These are phyloP conservation scores for Poeciliopsis paucimaculata DNA, from an alignment of 2,797 vertebrate species.

Conservation along the genomic window DNA sequence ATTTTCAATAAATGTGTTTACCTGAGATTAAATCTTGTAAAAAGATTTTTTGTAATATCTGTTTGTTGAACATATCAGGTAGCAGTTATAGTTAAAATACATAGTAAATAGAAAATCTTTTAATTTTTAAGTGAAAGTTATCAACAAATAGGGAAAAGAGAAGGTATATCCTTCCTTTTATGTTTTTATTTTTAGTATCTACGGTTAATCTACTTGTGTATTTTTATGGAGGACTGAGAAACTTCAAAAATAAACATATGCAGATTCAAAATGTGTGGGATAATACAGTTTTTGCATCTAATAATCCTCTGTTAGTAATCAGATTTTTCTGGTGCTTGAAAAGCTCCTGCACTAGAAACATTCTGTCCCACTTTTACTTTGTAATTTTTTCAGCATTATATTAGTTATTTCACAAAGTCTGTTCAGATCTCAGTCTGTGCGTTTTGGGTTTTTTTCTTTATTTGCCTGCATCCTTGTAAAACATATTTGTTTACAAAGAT, in stretches of 20 bases:
- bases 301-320: not conserved
- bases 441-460: conserved; percentile 2
- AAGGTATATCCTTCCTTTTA: not conserved
- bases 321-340: not conserved
- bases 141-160: not conserved
- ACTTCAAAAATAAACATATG: not conserved
- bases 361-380: not conserved
- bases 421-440: conserved; percentile 35
- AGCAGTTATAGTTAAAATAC: not conserved
- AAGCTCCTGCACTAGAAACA: not conserved
- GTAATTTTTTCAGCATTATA: conserved; percentile 54
- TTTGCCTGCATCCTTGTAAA: conserved; percentile 20
- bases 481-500: conserved; percentile 37
- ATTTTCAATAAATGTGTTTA: conserved; percentile 1
- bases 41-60: not conserved
- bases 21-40: not conserved
- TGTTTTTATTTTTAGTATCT: not conserved
- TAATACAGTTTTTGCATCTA: not conserved
- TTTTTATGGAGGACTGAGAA: not conserved
- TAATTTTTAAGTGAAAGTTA: not conserved
- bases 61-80: not conserved
- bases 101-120: not conserved
- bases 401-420: conserved; percentile 39
- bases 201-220: not conserved
- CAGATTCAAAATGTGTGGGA: not conserved